These are phyloP conservation scores for Arizona elegans DNA, from an alignment of 2,113 vertebrate genomes.

Conservation along the genomic window DNA sequence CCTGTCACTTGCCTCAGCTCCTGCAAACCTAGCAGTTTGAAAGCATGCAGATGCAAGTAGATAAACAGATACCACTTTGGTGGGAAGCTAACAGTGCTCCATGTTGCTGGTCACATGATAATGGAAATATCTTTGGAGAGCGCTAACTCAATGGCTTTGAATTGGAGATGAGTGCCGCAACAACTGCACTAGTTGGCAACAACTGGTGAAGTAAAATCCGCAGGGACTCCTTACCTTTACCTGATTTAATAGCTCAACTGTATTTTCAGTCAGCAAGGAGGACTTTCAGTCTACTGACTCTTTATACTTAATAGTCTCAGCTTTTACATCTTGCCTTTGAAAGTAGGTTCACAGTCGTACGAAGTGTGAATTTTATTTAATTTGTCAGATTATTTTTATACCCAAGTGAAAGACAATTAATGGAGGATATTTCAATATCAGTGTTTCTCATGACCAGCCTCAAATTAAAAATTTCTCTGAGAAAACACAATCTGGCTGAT, in stretches of 20 bases:
- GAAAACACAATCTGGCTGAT: background rate
- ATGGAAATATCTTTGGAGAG: background rate
- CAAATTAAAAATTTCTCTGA: background rate
- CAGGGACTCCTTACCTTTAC: background rate
- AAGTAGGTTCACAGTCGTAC: background rate
- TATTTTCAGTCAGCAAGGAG: background rate
- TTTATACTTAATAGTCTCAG: background rate
- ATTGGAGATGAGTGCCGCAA: background rate
- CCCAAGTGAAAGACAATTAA: background rate
- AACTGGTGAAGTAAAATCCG: background rate
- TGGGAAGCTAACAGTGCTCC: background rate
- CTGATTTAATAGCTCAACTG: background rate
- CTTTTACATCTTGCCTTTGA: background rate
- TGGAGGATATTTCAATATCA: background rate
- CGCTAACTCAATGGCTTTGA: background rate
- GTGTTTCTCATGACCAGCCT: background rate
- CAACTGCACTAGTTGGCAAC: background rate
- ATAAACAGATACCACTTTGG: background rate
- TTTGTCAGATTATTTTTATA: conserved; percentile 15
- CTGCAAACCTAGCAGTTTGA: background rate
- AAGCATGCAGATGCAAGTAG: background rate
- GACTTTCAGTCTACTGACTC: background rate
- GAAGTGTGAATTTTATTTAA: background rate
- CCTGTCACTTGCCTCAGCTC: background rate
- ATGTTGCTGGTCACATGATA: too few relatives aligned